Conservation (phyloP, 2,797 vertebrate species). For the Spheniscus humboldti region DNA sequence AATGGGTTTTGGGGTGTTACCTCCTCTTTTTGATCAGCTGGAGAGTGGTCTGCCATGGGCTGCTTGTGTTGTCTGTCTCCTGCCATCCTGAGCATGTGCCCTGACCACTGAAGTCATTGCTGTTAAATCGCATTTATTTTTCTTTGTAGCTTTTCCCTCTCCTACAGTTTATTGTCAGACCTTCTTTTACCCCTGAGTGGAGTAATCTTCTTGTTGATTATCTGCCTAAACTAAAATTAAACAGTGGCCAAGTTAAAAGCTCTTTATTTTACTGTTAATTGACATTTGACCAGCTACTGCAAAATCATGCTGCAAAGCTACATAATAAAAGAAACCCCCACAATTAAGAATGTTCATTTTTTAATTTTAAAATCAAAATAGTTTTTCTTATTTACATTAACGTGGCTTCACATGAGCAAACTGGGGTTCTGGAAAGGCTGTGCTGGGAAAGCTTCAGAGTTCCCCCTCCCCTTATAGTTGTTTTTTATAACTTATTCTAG, state of each 20-base stretch:
- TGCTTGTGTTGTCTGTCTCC: accelerated
- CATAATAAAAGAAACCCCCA: background rate
- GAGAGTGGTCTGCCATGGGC: accelerated
- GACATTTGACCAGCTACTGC: background rate
- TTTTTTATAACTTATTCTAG: background rate
- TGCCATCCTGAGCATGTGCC: accelerated
- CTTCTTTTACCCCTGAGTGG: background rate
- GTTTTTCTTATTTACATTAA: background rate
- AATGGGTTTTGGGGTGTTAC: accelerated
- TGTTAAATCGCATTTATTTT: background rate
- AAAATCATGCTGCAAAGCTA: background rate
- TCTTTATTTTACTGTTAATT: background rate
- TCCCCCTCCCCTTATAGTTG: accelerated
- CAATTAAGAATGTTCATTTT: background rate
- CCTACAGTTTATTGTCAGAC: background rate
- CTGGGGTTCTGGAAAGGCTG: background rate
- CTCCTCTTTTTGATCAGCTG: accelerated
- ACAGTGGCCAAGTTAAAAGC: background rate
- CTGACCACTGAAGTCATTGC: accelerated
- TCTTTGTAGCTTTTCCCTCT: background rate
- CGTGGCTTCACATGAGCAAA: background rate
- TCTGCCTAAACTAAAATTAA: background rate
- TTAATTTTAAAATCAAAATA: background rate
- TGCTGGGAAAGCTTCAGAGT: background rate
- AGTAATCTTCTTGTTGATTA: background rate